Base-by-base conservation (phyloP, 2,888 invertebrate species). In the Drosophila mettleri region DNA sequence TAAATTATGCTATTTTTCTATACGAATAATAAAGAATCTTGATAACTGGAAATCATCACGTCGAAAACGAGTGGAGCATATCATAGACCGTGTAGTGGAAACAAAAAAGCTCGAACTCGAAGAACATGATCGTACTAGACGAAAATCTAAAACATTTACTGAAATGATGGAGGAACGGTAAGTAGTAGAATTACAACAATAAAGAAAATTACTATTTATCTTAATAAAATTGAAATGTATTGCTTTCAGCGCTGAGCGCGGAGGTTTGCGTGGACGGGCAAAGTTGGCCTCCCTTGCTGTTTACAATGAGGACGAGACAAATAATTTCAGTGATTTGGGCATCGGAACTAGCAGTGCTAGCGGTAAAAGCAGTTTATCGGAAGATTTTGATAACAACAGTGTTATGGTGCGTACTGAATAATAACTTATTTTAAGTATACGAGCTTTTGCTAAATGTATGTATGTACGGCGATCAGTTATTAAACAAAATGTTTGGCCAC, bases 11-110 rank as follows among this genome's bases (percentile, higher is more conserved):
- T 82, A 53, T 69, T 75, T 67, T 78, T 73, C 45, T 54, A 16
- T 7, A 16, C 3, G 16, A 34, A 48, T 41, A 46, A 57, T 58
- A 64, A 92, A 97, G 97, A 97, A 97, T 93, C 94, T 97, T 93
- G 97, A 97, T 93, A 97, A 96, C 93, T 97, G 97, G 98, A 98
- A 98, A 93, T 96, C 96, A 80, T 97, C 97, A 78, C 94, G 98
- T 88, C 95, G 98, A 94, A 97, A 98, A 95, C 95, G 96, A 61
- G 97, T 97, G 86, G 97, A 97, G 90, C 97, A 97, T 92, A 97
- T 97, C 81, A 97, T 97, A 90, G 97, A 97, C 93, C 94, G 97
- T 80, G 97, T 97, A 80, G 97, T 97, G 75, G 97, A 97, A 93
- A 97, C 97, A 84, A 96, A 97, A 89, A 96, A 96, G 92, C 94